A percentile compares a stretch with the other conserved stretches of the same genome.
These are phyloP conservation scores for Drosophila parthenogenetica DNA, from an alignment of 2,888 invertebrate genomes.

Conservation along the genomic window DNA sequence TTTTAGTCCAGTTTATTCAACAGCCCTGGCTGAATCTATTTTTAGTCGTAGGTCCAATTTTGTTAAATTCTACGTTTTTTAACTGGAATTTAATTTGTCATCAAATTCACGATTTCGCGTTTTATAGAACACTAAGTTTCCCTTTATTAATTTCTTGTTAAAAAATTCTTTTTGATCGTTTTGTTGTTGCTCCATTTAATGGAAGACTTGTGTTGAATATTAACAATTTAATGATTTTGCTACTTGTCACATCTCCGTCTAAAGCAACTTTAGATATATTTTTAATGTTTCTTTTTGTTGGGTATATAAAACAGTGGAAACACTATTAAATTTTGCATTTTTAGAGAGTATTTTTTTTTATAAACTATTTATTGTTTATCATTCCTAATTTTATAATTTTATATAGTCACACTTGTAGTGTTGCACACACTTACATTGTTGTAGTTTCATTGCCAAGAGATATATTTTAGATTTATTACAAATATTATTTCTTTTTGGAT, in stretches of 20 bases:
- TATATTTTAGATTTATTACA: constrained; percentile 45
- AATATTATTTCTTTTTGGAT: constrained; percentile 7
- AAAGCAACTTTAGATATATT: constrained; percentile 4
- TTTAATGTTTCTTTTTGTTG: constrained; percentile 8
- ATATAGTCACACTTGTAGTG: constrained; percentile 5
- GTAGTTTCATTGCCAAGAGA: constrained; percentile 27
- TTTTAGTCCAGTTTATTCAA: constrained; percentile 55
- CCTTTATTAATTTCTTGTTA: constrained; percentile 21
- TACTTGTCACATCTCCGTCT: constrained; percentile 31
- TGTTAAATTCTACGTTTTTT: constrained; percentile 15
- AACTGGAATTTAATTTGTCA: constrained; percentile 45
- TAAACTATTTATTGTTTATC: constrained; percentile 16
- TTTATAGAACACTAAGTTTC: no score
- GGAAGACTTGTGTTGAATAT: constrained; percentile 54
- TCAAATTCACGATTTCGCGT: constrained; percentile 38
- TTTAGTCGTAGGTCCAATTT: constrained; percentile 47
- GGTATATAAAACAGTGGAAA: constrained; percentile 10
- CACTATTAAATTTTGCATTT: constrained; percentile 8
- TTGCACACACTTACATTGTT: constrained; percentile 30
- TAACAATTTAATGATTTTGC: constrained; percentile 35
- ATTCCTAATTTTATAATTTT: constrained; percentile 8
- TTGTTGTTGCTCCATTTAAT: constrained; percentile 38
- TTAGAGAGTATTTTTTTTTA: background rate
- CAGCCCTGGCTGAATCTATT: constrained; percentile 58
- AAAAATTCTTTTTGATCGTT: constrained; percentile 21